Conservation (phyloP, 2,797 vertebrate genomes). For the Necrosyrtes monachus region DNA sequence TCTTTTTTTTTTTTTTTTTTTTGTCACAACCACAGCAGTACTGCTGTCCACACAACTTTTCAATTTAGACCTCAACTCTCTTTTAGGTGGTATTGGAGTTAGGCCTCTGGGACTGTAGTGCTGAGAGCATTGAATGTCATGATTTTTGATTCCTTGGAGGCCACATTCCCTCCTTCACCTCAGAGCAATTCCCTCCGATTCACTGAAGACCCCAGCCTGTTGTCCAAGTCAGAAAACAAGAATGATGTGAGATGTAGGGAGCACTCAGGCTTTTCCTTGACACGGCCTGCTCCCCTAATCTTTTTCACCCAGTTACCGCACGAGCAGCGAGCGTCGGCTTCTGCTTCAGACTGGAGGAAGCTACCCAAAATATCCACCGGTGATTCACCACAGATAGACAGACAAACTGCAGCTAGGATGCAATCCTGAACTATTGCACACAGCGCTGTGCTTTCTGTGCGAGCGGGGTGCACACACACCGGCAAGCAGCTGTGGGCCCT, state of each 20-base stretch:
- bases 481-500: not conserved
- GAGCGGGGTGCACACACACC: rapidly evolving
- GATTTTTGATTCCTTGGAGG: not conserved
- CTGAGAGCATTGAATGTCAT: not conserved
- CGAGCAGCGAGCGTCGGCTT: rapidly evolving
- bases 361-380: not conserved
- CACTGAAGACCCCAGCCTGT: not conserved
- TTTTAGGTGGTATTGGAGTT: not conserved
- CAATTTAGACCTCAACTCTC: not conserved
- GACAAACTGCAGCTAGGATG: not conserved
- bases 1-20: no score
- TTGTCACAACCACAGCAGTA: not conserved
- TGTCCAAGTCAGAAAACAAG: not conserved
- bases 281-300: not conserved
- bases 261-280: not conserved
- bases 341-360: not conserved
- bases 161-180: not conserved
- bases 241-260: not conserved
- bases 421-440: not conserved
- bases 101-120: not conserved
- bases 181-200: not conserved
- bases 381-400: not conserved
- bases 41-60: not conserved
- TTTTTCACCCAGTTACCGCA: not conserved
- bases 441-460: rapidly evolving